Conservation (phyloP, 2,888 invertebrate genomes). For the Lapara coniferarum region DNA sequence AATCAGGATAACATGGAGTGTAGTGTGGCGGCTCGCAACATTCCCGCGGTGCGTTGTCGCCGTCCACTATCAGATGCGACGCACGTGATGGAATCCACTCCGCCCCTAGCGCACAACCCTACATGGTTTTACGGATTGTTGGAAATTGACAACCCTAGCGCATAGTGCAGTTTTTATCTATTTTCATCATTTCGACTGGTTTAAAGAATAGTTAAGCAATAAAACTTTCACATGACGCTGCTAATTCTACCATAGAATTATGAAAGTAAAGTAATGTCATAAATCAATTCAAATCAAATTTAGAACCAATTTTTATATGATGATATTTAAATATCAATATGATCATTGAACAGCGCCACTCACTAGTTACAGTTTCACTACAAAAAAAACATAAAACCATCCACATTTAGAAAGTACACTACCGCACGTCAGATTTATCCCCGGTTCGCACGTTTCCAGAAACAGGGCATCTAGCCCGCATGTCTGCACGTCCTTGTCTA, state of each 20-base stretch:
- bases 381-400: too few species aligned
- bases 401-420: neutral
- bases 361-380: too few species aligned
- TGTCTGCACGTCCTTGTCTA: constrained; percentile 49
- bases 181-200: too few species aligned
- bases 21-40: constrained; percentile 45
- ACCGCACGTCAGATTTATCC: neutral
- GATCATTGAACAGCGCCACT: too few species aligned
- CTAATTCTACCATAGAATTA: too few species aligned
- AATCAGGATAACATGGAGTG: constrained; percentile 48
- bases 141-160: neutral
- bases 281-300: too few species aligned
- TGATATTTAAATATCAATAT: too few species aligned
- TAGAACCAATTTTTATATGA: too few species aligned
- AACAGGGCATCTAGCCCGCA: constrained; percentile 42
- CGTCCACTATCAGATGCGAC: constrained; percentile 63
- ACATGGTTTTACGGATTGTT: neutral
- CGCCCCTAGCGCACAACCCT: constrained; percentile 23
- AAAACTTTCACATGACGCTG: too few species aligned
- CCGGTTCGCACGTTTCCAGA: constrained; percentile 34
- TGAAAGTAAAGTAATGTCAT: too few species aligned
- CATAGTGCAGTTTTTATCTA: too few species aligned
- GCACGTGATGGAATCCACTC: constrained; percentile 72
- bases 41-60: constrained; percentile 49
- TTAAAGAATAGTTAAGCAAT: too few species aligned